Evolutionary conservation across 2,113 vertebrate genomes (phyloP), one percentile per base, ranked within the genome.

Genomic region (Lepus europaeus): DNA sequence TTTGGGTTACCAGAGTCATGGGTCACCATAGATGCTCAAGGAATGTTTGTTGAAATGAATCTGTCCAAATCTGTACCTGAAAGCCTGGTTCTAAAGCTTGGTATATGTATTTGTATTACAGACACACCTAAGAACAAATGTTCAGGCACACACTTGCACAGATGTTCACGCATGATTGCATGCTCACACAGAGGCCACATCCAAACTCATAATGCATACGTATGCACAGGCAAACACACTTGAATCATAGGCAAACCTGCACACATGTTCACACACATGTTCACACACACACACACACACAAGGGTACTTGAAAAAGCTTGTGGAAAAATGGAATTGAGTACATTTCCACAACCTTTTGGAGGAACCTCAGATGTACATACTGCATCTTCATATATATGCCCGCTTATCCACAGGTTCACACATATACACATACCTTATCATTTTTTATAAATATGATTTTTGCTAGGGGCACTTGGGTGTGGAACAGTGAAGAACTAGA

Each of bases 111-210:
- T 14, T 56, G 12, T 19, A 19, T 5, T 49, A 9, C 27, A 73
- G 19, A 3, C 59, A 45, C 3, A 6, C 3, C 6, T 7, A 23
- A 13, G 14, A 2, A 27, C 17, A 45, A 11, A n/a, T 9, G 0
- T 29, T 77, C 53, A 63, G 29, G 3, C 59, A 27, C 45, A 61
- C 16, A n/a, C 11, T 49, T 87, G 49, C 19, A 5, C 0, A 79
- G 5, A 66, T 1, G 9, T 3, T 53, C 27, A 39, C 63, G 2
- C 7, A 20, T 7, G 7, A 13, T 0, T 29, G 27, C 14, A 49
- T 6, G 49, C 39, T 25, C 25, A 29, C 17, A 20, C 3, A 11
- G 31, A 74, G 29, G 27, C 12, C 29, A 86, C 36, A 61, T 29
- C 59, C 10, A 87, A 31, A 45, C 25, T 14, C 33, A 74, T 19